Evolutionary conservation across 1,140 invertebrate species (phyloP), one percentile per base, ranked within the genome.

Genomic region (Drosophila eugracilis): DNA sequence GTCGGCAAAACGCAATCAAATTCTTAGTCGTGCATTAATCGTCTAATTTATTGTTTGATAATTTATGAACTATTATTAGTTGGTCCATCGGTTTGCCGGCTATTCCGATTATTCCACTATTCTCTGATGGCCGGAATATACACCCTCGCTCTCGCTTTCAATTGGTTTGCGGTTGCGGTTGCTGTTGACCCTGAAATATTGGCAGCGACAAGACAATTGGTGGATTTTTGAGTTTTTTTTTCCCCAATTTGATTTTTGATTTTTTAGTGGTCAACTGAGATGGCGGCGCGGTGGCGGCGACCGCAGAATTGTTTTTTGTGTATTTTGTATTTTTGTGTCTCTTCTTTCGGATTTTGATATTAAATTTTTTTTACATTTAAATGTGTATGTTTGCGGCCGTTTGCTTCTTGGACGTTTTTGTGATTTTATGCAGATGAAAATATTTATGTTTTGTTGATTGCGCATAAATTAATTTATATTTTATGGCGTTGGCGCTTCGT

Each of bases 401-500:
- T 52, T 71, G 73, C 78, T 83, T 73, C 78, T 83, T 83, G 74
- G 79, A 77, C 59, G 79, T 67, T 84, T 84, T 75, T 84, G 79
- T 84, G 79, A 54, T 84, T 84, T 84, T 88, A 88, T 88, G 83
- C 83, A 88, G 84, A 88, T 88, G 83, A 88, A 88, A 88, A 88
- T 88, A 88, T 88, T 88, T 88, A 88, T 88, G 83, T 88, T 88
- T 88, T 88, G 83, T 88, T 88, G 83, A 88, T 88, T 88, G 84
- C 83, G 83, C 83, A 88, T 88, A 88, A 88, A 88, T 88, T 88
- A 88, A 88, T 88, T 88, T 88, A 88, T 88, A 88, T 88, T 88
- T 88, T 88, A 88, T 88, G 75, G 83, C 83, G 83, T 88, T 86
- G 83, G 81, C 81, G 83, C 83, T 86, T 75, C 67, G 63, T 86